phyloP scores from a whole-genome alignment of 2,797 vertebrate species.

The Pelodytes ibericus region DNA sequence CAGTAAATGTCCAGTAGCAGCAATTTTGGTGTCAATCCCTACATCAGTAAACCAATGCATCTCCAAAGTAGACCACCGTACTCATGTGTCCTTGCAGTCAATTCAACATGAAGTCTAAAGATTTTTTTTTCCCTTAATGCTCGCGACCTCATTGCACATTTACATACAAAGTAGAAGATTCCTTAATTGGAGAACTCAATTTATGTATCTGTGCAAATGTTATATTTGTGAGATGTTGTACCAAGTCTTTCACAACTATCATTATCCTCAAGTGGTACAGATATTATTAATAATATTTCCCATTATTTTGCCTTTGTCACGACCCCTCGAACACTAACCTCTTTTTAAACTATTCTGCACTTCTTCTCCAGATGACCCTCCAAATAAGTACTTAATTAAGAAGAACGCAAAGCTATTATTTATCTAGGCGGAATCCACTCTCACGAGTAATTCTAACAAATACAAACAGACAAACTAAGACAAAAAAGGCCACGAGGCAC shows the following conservation, averaged over 20 bases:
- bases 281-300: slow-evolving; percentile 15
- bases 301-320: background rate
- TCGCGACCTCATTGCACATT: no score
- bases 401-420: slow-evolving; percentile 27
- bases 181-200: no score
- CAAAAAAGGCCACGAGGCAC: slow-evolving; percentile 14
- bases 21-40: no score
- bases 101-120: no score
- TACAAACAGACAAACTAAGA: slow-evolving; percentile 33
- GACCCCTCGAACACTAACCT: slow-evolving; percentile 14
- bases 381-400: slow-evolving; percentile 49
- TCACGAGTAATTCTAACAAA: slow-evolving; percentile 35
- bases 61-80: no score
- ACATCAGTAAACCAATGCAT: no score
- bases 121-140: no score
- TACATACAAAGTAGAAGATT: no score
- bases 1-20: no score
- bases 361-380: slow-evolving; percentile 27
- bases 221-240: background rate
- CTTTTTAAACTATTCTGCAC: slow-evolving; percentile 24
- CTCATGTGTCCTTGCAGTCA: no score
- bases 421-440: slow-evolving; percentile 27
- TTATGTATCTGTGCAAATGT: no score
- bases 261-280: background rate
- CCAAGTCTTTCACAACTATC: background rate